Evolutionary conservation across 2,113 vertebrate species (phyloP), one percentile per base, ranked within the genome.

Genomic region (Ammodytes dubius): DNA sequence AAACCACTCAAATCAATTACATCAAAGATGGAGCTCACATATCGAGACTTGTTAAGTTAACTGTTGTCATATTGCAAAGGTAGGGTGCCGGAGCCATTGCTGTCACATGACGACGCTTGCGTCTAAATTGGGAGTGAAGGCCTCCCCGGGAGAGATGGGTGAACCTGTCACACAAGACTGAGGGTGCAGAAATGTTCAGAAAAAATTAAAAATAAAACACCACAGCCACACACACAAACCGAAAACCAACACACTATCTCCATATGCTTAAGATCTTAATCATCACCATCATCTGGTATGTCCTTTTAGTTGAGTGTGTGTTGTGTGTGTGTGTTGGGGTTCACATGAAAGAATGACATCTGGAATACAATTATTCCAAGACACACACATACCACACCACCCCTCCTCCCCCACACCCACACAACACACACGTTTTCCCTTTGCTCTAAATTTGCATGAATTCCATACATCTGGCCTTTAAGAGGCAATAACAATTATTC

Each of bases 41-140:
- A 92, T 94, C 82, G 68, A 90, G 90, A 90, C 91, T 91, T 93
- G 93, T 93, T 94, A 93, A 92, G 92, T 93, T 93, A 93, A 93
- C 93, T 90, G 92, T 89, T 88, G 87, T 88, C 85, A 74, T 72
- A 86, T 88, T 74, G 79, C 84, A 86, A 89, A 92, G 88, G 91
- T 87, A 89, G 88, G 86, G 86, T 90, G 91, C 88, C 88, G 53
- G 67, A 84, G 91, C 87, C 90, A 83, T 82, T 90, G 92, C 87
- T 90, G 92, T 92, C 92, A 91, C 81, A 86, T 80, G 87, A 81
- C 65, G 67, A 79, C 19, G 83, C 88, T 72, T 79, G 76, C 58
- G 74, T 91, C 84, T 89, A 92, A 94, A 94, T 93, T 94, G 89
- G 83, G 91, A 93, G 91, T 93, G 93, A 94, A 93, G 90, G 89